Evolutionary conservation across 1,140 invertebrate species (phyloP).

Genomic region (Lamellibrachia luymesi): DNA sequence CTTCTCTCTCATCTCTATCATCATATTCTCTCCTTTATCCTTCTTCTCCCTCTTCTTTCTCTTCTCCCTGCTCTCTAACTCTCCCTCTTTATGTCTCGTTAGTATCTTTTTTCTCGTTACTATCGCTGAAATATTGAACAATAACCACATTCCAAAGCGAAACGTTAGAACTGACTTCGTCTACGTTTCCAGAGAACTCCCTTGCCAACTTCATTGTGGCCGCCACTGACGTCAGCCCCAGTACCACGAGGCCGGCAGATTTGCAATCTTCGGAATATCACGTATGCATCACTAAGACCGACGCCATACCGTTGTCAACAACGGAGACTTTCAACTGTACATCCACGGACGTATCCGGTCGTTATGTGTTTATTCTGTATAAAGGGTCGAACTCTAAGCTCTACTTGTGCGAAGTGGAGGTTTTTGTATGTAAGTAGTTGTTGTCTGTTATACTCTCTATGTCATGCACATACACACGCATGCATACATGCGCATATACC

Average conservation of each 20-base stretch:
- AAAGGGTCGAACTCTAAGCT: neutral
- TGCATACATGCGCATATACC: neutral
- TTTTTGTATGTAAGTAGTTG: too few species aligned
- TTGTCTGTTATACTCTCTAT: too few species aligned
- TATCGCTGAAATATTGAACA: too few species aligned
- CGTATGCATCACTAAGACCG: neutral
- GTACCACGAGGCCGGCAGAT: neutral
- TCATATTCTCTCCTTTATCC: too few species aligned
- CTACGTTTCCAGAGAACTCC: neutral
- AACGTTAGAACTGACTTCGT: too few species aligned
- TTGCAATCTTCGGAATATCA: neutral
- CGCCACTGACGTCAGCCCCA: neutral
- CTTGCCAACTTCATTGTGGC: neutral
- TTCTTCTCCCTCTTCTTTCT: too few species aligned
- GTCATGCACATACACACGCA: too few species aligned
- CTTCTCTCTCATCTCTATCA: too few species aligned
- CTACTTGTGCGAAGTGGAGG: neutral
- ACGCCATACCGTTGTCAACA: neutral
- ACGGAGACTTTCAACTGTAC: neutral
- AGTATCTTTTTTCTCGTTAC: too few species aligned
- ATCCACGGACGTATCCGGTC: neutral
- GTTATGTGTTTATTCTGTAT: neutral
- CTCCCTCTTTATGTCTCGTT: too few species aligned
- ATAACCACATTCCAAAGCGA: too few species aligned
- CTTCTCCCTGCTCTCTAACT: too few species aligned